A percentile compares a stretch with the other conserved stretches of the same genome.
Conservation (phyloP, 2,888 invertebrate species). For the Nomada ruficornis region DNA sequence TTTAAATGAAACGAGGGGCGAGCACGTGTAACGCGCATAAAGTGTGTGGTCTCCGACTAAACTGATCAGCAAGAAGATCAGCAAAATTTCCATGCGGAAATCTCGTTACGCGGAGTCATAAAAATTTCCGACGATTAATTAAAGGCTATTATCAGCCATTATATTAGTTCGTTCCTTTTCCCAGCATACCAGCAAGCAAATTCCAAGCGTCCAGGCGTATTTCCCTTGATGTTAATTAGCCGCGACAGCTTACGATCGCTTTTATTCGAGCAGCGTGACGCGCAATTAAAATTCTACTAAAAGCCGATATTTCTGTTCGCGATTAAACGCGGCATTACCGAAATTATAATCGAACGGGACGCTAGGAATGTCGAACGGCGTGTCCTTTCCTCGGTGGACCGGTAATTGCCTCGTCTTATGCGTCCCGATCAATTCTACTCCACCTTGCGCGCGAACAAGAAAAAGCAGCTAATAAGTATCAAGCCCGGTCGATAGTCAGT, state of each 20-base stretch:
- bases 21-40: too few relatives aligned
- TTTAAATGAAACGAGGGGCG: too few relatives aligned
- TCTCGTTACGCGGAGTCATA: background rate
- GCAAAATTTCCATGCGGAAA: background rate
- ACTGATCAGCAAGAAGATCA: too few relatives aligned
- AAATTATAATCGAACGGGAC: constrained; percentile 59
- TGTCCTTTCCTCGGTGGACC: constrained; percentile 32
- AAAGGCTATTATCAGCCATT: constrained; percentile 7
- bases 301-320: constrained; percentile 15
- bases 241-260: constrained; percentile 29
- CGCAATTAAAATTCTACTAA: constrained; percentile 63
- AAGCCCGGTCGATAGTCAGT: constrained; percentile 45
- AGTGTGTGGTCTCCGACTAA: too few relatives aligned
- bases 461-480: constrained; percentile 66
- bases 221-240: constrained; percentile 47
- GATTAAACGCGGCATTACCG: constrained; percentile 33
- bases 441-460: constrained; percentile 43
- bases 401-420: constrained; percentile 64
- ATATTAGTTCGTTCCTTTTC: constrained; percentile 13
- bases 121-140: too few relatives aligned
- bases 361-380: constrained; percentile 45
- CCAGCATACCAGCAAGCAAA: constrained; percentile 20
- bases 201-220: constrained; percentile 7
- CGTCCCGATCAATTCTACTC: constrained; percentile 41
- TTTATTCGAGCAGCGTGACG: constrained; percentile 45